A percentile compares a stretch with the other conserved stretches of the same genome.
Evolutionary conservation across 2,888 invertebrate species (phyloP).

Genomic region (Macrophya annulata): DNA sequence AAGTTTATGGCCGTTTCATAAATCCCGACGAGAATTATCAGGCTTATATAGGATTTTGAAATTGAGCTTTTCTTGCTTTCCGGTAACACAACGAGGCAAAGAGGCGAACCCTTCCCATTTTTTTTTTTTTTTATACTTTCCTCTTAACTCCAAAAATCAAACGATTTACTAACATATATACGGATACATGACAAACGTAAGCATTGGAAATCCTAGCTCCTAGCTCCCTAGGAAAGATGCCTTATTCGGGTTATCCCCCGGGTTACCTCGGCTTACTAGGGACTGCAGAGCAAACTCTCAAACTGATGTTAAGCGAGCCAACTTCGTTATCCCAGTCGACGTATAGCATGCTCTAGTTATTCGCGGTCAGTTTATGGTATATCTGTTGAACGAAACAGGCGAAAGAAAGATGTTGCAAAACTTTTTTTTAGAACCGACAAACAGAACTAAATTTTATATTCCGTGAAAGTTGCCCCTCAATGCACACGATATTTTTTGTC

Average conservation of each 20-base stretch:
- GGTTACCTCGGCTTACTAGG: neutral
- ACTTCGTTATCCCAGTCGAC: constrained; percentile 30
- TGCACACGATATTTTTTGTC: no score
- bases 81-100: neutral
- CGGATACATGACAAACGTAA: neutral
- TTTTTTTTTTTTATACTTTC: neutral
- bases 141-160: neutral
- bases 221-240: neutral
- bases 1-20: constrained; percentile 21
- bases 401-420: neutral
- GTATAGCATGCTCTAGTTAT: neutral
- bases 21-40: constrained; percentile 12
- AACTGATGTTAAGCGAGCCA: constrained; percentile 30
- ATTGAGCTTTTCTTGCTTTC: constrained; percentile 10
- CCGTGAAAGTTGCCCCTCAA: no score
- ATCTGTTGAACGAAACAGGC: neutral
- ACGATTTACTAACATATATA: neutral
- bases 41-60: neutral
- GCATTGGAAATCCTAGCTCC: no score
- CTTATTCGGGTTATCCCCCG: neutral
- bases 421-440: no score
- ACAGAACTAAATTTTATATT: no score
- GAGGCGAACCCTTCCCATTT: neutral
- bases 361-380: neutral
- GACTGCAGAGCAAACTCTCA: neutral